These are phyloP conservation scores for Caenorhabditis sp. DNA, from an alignment of 2,888 invertebrate genomes.

Conservation along the genomic window DNA sequence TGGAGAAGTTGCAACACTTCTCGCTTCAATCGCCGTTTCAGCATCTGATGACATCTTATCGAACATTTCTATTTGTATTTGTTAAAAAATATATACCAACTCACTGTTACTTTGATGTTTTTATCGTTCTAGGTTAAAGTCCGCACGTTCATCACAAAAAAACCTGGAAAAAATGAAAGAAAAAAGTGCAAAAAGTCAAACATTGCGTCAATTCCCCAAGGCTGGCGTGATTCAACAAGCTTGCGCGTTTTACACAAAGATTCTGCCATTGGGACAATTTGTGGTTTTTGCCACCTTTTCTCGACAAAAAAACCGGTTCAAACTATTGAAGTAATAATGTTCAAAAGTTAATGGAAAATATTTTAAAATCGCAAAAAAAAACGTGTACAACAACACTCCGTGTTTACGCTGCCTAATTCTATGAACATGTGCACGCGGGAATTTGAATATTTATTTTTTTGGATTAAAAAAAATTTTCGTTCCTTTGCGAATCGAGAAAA, in stretches of 20 bases:
- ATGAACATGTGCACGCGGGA: neutral
- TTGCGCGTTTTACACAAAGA: neutral
- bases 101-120: neutral
- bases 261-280: too few species aligned
- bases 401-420: neutral
- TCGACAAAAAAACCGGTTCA: too few species aligned
- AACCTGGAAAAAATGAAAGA: neutral
- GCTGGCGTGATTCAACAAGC: neutral
- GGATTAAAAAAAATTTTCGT: neutral
- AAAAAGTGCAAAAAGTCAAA: neutral
- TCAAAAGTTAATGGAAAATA: neutral
- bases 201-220: neutral
- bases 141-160: neutral
- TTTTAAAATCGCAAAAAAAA: neutral
- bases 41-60: conserved; percentile 41
- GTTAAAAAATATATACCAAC: neutral
- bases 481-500: too few species aligned
- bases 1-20: conserved; percentile 26
- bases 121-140: neutral
- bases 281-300: too few species aligned
- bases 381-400: neutral
- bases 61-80: conserved; percentile 8
- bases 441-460: neutral
- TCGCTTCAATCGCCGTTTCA: conserved; percentile 33
- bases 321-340: neutral